Conservation (phyloP, 2,797 vertebrate species). For the Apogon hyalosoma region DNA sequence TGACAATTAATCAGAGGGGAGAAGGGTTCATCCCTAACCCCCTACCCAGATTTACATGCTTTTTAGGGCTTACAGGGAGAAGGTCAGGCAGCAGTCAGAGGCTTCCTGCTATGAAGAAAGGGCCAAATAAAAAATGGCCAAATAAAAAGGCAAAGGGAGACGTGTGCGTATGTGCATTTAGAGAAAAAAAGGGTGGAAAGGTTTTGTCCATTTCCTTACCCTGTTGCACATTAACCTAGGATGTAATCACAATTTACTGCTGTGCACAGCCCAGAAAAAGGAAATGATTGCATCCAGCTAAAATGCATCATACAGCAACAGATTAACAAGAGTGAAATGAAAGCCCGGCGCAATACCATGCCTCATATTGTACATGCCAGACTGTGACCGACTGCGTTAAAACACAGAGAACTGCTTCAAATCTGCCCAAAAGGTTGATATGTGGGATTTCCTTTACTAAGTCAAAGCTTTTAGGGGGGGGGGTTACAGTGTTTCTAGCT, state of each 20-base stretch:
- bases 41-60: slow-evolving; percentile 55
- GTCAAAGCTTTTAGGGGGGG: slow-evolving; percentile 22
- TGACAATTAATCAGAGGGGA: slow-evolving; percentile 63
- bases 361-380: slow-evolving; percentile 11
- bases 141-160: too few species aligned
- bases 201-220: slow-evolving; percentile 73
- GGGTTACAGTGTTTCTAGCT: slow-evolving; percentile 28
- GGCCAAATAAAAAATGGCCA: slow-evolving; percentile 60
- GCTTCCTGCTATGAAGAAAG: slow-evolving; percentile 72
- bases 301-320: slow-evolving; percentile 85
- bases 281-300: slow-evolving; percentile 89
- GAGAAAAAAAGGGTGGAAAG: neutral
- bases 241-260: slow-evolving; percentile 80
- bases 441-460: slow-evolving; percentile 51
- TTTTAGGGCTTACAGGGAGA: slow-evolving; percentile 71
- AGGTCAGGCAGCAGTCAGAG: slow-evolving; percentile 73
- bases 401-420: slow-evolving; percentile 34
- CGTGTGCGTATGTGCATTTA: too few species aligned
- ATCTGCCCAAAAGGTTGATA: slow-evolving; percentile 51
- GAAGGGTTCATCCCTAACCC: slow-evolving; percentile 25
- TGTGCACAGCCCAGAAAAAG: slow-evolving; percentile 81
- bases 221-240: slow-evolving; percentile 76
- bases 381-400: slow-evolving; percentile 53
- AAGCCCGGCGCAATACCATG: slow-evolving; percentile 84
- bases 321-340: slow-evolving; percentile 85